A percentile compares a stretch with the other conserved stretches of the same genome.
Evolutionary conservation across 2,113 vertebrate genomes (phyloP).

Genomic region (Neogale vison): DNA sequence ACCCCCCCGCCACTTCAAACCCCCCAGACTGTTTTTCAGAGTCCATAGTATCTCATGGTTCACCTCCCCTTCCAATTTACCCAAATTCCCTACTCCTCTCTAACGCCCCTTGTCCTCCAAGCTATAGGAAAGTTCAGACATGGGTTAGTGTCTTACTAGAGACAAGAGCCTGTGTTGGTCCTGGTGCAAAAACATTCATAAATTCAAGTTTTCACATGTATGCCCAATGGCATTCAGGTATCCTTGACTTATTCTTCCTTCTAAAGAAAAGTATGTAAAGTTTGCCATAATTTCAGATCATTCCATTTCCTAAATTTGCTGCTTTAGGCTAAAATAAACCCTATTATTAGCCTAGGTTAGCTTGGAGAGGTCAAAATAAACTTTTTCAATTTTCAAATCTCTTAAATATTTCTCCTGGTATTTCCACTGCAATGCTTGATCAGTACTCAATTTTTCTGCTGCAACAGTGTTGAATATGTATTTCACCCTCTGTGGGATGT

Average conservation of each 20-base stretch:
- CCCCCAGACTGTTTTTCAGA: no score
- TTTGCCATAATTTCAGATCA: not conserved
- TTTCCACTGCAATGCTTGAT: not conserved
- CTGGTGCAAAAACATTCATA: not conserved
- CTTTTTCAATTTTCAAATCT: not conserved
- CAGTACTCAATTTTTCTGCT: not conserved
- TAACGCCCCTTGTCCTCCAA: no score
- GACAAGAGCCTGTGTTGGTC: not conserved
- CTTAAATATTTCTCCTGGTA: not conserved
- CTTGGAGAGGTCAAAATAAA: slow-evolving; percentile 11
- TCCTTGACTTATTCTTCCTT: not conserved
- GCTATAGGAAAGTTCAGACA: not conserved
- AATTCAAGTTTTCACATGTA: slow-evolving; percentile 30
- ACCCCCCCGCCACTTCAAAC: no score
- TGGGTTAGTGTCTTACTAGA: not conserved
- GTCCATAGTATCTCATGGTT: no score
- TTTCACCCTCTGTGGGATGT: not conserved
- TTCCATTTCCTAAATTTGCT: slow-evolving; percentile 4
- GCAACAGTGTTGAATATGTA: not conserved
- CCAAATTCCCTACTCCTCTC: no score
- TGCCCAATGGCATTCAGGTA: not conserved
- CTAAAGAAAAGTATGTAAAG: not conserved
- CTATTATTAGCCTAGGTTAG: not conserved
- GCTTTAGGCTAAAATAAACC: not conserved
- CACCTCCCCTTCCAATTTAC: no score